Conservation (phyloP, 2,113 vertebrate genomes). For the Rhagologus leucostigma region DNA sequence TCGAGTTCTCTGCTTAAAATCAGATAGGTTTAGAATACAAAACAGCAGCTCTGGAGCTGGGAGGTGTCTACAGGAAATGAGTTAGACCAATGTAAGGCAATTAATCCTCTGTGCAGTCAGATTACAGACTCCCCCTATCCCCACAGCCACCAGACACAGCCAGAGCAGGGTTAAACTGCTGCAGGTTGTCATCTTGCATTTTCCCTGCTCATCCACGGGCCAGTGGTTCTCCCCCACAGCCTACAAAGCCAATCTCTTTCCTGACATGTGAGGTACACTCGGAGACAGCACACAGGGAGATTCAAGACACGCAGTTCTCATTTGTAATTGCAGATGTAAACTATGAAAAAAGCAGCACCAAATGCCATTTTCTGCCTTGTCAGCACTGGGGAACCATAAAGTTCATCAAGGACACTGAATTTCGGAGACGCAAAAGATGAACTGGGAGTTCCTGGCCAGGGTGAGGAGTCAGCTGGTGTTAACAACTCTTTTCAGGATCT, state of each 20-base stretch:
- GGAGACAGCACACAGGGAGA: fast-evolving
- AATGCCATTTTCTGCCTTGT: not conserved
- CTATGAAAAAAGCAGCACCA: not conserved
- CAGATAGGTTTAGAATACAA: conserved; percentile 4
- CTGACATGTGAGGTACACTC: not conserved
- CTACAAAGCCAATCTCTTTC: not conserved
- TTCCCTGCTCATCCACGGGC: not conserved
- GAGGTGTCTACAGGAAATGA: conserved; percentile 5
- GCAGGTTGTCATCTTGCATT: not conserved
- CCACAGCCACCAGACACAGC: not conserved
- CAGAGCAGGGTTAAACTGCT: not conserved
- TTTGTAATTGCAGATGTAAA: not conserved
- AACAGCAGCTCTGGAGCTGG: not conserved
- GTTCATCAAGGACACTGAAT: not conserved
- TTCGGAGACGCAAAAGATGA: not conserved
- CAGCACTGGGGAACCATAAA: not conserved
- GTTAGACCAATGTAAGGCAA: conserved; percentile 18
- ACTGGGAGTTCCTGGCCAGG: not conserved
- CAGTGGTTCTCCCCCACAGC: not conserved
- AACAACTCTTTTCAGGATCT: not conserved
- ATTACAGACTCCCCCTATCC: not conserved
- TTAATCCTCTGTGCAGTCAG: conserved; percentile 10
- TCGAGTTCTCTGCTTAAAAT: not conserved
- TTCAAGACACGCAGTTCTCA: fast-evolving
- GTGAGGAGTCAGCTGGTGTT: not conserved